Conservation (phyloP, 2,113 vertebrate genomes). For the Rattus rattus region DNA sequence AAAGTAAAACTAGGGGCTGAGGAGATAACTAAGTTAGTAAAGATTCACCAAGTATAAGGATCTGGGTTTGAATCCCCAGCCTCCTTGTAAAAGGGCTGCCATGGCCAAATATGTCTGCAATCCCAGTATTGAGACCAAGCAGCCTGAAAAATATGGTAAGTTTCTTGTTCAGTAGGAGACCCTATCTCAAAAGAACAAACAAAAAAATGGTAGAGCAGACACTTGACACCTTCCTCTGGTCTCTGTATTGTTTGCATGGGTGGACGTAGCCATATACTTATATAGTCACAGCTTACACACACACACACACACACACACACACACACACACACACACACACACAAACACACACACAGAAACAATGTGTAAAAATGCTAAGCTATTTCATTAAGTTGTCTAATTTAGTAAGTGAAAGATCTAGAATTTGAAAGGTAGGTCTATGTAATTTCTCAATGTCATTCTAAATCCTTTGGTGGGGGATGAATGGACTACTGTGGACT, state of each 20-base stretch:
- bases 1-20: background rate
- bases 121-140: background rate
- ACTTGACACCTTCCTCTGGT: background rate
- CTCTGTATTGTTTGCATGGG: background rate
- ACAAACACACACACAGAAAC: background rate
- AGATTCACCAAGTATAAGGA: background rate
- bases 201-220: background rate
- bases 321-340: background rate
- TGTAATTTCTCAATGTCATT: background rate
- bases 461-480: background rate
- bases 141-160: background rate
- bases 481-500: too few species aligned
- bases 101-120: background rate
- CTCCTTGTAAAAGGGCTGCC: background rate
- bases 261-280: background rate
- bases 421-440: background rate
- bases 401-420: slow-evolving; percentile 7
- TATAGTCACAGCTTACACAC: background rate
- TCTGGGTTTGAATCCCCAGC: background rate
- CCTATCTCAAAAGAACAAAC: background rate
- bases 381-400: slow-evolving; percentile 3
- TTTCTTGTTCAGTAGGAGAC: background rate
- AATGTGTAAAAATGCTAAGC: background rate
- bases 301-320: background rate
- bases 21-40: background rate